Evolutionary conservation across 2,113 vertebrate genomes (phyloP), one percentile per base, ranked within the genome.

Genomic region (Leucosticte australis): DNA sequence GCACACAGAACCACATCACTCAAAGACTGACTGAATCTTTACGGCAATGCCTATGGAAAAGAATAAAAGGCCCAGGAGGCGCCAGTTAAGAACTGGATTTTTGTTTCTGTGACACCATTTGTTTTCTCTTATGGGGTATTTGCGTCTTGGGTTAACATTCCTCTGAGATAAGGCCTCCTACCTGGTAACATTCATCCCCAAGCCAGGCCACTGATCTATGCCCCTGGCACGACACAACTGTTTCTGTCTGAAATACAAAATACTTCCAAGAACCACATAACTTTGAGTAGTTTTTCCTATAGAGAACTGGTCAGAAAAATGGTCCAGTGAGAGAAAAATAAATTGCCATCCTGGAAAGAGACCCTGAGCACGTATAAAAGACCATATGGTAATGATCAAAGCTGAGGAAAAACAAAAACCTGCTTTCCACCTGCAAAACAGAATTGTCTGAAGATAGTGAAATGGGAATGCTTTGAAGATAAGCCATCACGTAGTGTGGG

Each of bases 401-500:
- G 90, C 52, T 53, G 71, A 88, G 67, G 73, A 86, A 93, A 96
- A 95, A 88, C 59, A 95, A 91, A 96, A 94, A 93, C 83, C 86
- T 93, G 65, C 89, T 75, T 92, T 96, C 90, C 92, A 97, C 86
- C 94, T 97, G 94, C 94, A 87, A 92, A 94, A 77, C n/a, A 92
- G 86, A 95, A 94, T 94, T 94, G 90, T 96, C 94, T 96, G 96
- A 94, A 96, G 95, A 96, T 93, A 97, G 95, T 59, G 86, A 86
- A 93, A 90, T 63, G 80, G 83, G 96, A 96, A 95, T 91, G 95
- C 95, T 97, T 97, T 97, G 95, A 97, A 97, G 96, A 97, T 94
- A 97, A 97, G 95, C 94, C 80, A 96, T 96, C 92, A 67, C 3
- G n/a, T 13, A 71, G 30, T 96, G 92, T 97, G 94, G 92, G 95